A percentile compares a stretch with the other conserved stretches of the same genome.
Conservation (phyloP, 1,140 invertebrate genomes). For the Apis cerana region DNA sequence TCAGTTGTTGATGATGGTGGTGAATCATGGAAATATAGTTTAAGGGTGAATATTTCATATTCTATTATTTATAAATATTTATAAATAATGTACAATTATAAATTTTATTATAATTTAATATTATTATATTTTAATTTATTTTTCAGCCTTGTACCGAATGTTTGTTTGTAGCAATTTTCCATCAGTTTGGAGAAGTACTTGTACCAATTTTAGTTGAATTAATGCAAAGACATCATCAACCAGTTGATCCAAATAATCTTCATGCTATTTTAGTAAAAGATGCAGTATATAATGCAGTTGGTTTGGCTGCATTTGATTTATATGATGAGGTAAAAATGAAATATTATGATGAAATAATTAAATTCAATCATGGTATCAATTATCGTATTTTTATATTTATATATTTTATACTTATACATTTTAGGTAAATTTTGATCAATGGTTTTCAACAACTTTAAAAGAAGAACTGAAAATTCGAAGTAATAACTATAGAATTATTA, state of each 20-base stretch:
- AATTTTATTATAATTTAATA: slow-evolving; percentile 27
- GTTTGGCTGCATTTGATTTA: slow-evolving; percentile 93
- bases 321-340: slow-evolving; percentile 90
- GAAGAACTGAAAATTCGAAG: slow-evolving; percentile 91
- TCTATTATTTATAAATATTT: slow-evolving; percentile 4
- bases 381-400: slow-evolving; percentile 2
- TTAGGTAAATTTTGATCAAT: slow-evolving; percentile 94
- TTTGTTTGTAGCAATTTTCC: slow-evolving; percentile 92
- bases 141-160: slow-evolving; percentile 92
- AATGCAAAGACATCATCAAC: slow-evolving; percentile 84
- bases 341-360: slow-evolving; percentile 1
- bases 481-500: slow-evolving; percentile 93
- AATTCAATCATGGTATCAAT: slow-evolving; percentile 13
- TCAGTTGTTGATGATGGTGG: slow-evolving; percentile 91
- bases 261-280: slow-evolving; percentile 92
- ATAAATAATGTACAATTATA: slow-evolving; percentile 12
- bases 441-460: slow-evolving; percentile 92
- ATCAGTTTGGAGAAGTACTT: slow-evolving; percentile 88
- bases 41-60: slow-evolving; percentile 85
- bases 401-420: slow-evolving; percentile 38
- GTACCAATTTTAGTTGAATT: slow-evolving; percentile 89
- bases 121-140: slow-evolving; percentile 24
- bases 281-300: slow-evolving; percentile 97
- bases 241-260: slow-evolving; percentile 86
- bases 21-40: slow-evolving; percentile 95